These are phyloP conservation scores for Psittacula derbiana DNA, from an alignment of 2,797 vertebrate species.

Conservation along the genomic window DNA sequence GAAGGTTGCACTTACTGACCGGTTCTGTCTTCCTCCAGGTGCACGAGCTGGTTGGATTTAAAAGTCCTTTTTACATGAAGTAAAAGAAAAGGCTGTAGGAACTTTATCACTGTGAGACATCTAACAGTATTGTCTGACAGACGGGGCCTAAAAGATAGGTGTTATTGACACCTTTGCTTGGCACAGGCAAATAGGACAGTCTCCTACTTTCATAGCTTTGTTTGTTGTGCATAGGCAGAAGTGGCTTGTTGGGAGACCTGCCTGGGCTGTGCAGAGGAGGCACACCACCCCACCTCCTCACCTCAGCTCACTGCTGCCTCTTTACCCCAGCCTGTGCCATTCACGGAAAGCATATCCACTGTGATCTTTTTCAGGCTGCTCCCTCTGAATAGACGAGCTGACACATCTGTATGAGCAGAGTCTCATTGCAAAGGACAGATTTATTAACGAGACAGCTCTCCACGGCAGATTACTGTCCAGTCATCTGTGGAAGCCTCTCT, in stretches of 20 bases:
- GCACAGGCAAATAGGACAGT: background rate
- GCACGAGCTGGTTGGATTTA: background rate
- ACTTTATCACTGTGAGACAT: background rate
- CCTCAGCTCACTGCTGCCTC: background rate
- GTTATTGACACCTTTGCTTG: background rate
- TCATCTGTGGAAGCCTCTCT: slow-evolving; percentile 25
- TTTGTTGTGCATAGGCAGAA: background rate
- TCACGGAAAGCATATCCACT: background rate
- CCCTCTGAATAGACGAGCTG: background rate
- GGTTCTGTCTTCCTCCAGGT: background rate
- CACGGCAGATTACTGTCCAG: background rate
- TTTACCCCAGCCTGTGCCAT: background rate
- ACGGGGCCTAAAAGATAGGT: background rate
- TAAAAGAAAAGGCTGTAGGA: background rate
- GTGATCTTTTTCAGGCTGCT: slow-evolving; percentile 14
- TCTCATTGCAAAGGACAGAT: slow-evolving; percentile 11
- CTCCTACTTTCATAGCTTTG: background rate
- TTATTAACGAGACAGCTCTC: background rate
- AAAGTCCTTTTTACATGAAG: background rate
- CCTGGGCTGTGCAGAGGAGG: accelerated
- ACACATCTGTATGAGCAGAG: background rate
- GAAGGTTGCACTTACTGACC: background rate
- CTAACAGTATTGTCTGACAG: background rate
- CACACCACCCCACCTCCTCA: background rate
- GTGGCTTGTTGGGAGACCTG: background rate